These are phyloP conservation scores for Callithrix jacchus DNA, from an alignment of 2,113 vertebrate species.

Conservation along the genomic window DNA sequence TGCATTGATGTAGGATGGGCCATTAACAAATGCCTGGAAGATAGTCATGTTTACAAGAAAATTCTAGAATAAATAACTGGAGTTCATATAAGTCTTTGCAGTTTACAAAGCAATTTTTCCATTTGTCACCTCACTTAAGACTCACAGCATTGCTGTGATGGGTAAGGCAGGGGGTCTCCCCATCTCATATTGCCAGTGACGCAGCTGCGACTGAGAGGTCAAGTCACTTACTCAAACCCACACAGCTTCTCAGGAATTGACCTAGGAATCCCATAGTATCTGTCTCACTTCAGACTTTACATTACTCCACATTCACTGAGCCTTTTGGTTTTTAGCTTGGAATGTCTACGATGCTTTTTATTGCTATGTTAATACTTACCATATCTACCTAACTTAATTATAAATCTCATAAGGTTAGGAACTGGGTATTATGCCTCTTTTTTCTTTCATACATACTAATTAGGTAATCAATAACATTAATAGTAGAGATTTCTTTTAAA, in stretches of 20 bases:
- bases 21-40: not conserved
- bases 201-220: not conserved
- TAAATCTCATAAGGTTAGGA: not conserved
- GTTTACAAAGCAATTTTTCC: constrained; percentile 11
- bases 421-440: not conserved
- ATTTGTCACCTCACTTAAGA: not conserved
- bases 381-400: not conserved
- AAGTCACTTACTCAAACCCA: not conserved
- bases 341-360: not conserved
- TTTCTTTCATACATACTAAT: not conserved
- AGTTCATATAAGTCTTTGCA: not conserved
- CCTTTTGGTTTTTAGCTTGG: not conserved
- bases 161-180: not conserved
- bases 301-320: not conserved
- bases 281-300: not conserved
- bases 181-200: rapidly evolving
- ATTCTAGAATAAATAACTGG: not conserved
- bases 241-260: not conserved
- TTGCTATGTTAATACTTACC: not conserved
- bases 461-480: not conserved
- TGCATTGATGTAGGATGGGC: not conserved
- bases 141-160: too few species aligned
- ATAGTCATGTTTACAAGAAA: not conserved
- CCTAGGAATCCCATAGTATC: not conserved
- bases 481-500: not conserved